Conservation (phyloP, 2,888 invertebrate genomes). For the Chrysopilus asiliformis region DNA sequence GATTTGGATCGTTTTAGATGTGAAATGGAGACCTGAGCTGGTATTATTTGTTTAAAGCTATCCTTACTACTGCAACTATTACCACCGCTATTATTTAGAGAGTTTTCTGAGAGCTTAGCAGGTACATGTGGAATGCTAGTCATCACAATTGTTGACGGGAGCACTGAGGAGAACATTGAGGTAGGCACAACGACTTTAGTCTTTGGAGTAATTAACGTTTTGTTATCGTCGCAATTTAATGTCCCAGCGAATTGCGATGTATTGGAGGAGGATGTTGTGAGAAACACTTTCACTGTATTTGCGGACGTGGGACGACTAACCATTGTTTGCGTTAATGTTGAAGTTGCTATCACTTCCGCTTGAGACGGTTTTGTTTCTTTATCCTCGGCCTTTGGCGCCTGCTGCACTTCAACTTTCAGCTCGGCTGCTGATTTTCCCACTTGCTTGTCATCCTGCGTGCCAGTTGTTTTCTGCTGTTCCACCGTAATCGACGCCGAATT, state of each 20-base stretch:
- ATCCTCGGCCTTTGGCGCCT: background rate
- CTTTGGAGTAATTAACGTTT: too few species aligned
- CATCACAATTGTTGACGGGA: slow-evolving; percentile 15
- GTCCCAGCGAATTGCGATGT: too few species aligned
- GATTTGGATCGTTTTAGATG: slow-evolving; percentile 43
- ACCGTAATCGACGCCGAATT: slow-evolving; percentile 27
- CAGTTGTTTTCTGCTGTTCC: too few species aligned
- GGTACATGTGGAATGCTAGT: slow-evolving; percentile 17
- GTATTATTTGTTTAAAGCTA: too few species aligned
- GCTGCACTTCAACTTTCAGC: too few species aligned
- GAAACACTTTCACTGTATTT: slow-evolving; percentile 4
- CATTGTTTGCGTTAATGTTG: too few species aligned
- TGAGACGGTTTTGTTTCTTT: slow-evolving; percentile 1
- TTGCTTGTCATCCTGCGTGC: too few species aligned
- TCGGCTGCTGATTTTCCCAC: too few species aligned
- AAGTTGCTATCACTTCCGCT: too few species aligned
- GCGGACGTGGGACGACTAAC: too few species aligned
- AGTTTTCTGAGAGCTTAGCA: background rate
- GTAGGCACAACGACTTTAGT: slow-evolving; percentile 6
- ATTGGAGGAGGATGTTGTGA: slow-evolving; percentile 7
- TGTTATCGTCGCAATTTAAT: too few species aligned
- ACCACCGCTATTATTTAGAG: background rate
- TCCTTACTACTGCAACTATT: background rate
- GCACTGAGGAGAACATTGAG: slow-evolving; percentile 10
- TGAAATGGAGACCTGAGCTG: slow-evolving; percentile 21